phyloP scores from a whole-genome alignment of 1,140 invertebrate genomes.

The Hylaeus anthracinus region DNA sequence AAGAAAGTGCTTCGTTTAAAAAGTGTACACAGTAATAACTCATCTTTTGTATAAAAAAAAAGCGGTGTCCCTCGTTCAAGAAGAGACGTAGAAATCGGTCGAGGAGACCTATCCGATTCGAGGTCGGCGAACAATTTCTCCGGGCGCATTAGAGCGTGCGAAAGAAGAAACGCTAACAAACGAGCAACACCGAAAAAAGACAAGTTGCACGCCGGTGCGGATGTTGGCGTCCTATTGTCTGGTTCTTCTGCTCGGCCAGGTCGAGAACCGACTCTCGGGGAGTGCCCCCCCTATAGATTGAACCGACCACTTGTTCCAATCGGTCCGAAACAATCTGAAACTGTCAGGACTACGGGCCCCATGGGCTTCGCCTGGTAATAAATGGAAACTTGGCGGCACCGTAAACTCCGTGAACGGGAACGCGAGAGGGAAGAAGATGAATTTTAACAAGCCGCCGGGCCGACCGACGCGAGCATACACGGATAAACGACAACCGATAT shows the following conservation, averaged over 20 bases:
- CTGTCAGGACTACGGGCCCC: constrained; percentile 26
- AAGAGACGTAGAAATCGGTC: too few relatives aligned
- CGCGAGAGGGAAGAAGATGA: not conserved
- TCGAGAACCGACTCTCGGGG: constrained; percentile 27
- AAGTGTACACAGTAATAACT: too few relatives aligned
- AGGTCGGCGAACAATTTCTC: not conserved
- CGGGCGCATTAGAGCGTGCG: not conserved
- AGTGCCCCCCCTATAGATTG: constrained; percentile 8
- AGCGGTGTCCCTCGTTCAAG: too few relatives aligned
- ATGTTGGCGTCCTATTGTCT: constrained; percentile 76
- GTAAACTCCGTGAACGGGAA: constrained; percentile 3
- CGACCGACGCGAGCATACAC: not conserved
- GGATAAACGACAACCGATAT: not conserved
- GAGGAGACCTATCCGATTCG: too few relatives aligned
- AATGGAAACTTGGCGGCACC: constrained; percentile 32
- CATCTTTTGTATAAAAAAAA: too few relatives aligned
- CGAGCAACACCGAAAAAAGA: constrained; percentile 28
- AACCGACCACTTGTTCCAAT: constrained; percentile 40
- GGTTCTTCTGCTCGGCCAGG: constrained; percentile 47
- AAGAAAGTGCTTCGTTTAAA: too few relatives aligned
- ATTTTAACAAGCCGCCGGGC: not conserved
- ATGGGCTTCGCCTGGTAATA: constrained; percentile 30
- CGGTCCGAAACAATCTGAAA: constrained; percentile 43
- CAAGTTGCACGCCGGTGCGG: constrained; percentile 17
- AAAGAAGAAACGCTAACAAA: constrained; percentile 3